Percentiles rank a stretch among this genome's conserved stretches.
Conservation (phyloP, 2,113 vertebrate species). For the Nyctereutes procyonoides region DNA sequence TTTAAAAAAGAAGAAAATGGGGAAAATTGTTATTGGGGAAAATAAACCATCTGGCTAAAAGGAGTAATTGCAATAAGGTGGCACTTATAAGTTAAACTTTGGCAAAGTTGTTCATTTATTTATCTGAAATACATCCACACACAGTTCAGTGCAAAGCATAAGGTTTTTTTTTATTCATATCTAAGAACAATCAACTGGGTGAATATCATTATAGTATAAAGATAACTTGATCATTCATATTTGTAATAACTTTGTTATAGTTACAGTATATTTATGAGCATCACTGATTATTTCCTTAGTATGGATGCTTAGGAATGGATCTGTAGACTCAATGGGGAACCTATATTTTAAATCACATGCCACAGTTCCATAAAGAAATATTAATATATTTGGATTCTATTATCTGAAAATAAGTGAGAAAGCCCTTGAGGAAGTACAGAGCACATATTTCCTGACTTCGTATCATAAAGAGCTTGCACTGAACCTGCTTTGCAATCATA, state of each 20-base stretch:
- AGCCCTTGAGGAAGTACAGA: background rate
- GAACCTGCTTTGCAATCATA: background rate
- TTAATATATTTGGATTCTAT: background rate
- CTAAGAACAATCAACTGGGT: background rate
- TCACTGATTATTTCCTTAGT: slow-evolving; percentile 18
- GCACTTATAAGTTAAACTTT: background rate
- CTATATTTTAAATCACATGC: background rate
- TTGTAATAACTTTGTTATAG: background rate
- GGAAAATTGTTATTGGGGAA: background rate
- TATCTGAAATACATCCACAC: background rate
- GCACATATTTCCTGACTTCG: background rate
- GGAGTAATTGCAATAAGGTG: background rate
- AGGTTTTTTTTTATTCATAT: background rate
- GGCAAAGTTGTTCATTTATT: background rate
- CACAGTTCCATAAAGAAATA: background rate
- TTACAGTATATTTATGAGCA: background rate
- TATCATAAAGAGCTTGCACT: background rate
- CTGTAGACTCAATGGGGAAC: background rate
- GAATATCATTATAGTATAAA: background rate
- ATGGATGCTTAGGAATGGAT: background rate
- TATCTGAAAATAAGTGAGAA: background rate
- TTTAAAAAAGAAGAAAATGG: background rate
- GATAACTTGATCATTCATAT: background rate
- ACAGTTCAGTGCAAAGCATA: background rate
- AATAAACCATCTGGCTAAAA: slow-evolving; percentile 3